Percentiles rank a stretch among this genome's conserved stretches.
phyloP scores from a whole-genome alignment of 2,888 invertebrate genomes.

The Capitulum mitella region DNA sequence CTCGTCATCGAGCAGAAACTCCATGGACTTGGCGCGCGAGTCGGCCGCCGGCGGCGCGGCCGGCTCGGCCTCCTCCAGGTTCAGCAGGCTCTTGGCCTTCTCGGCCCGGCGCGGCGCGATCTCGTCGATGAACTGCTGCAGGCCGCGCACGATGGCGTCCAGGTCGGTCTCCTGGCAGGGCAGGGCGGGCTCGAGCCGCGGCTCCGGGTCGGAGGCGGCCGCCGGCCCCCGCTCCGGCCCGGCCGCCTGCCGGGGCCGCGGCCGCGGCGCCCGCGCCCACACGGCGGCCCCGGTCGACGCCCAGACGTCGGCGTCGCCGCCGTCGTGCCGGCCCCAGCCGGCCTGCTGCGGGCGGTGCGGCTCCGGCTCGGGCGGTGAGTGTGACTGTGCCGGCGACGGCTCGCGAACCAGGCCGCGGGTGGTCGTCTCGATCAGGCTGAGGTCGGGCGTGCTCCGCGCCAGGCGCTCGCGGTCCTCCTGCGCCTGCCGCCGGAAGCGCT shows the following conservation, averaged over 20 bases:
- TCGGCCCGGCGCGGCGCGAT: constrained; percentile 28
- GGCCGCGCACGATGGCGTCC: constrained; percentile 51
- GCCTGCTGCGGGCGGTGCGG: too few species aligned
- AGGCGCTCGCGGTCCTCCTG: constrained; percentile 35
- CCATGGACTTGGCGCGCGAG: constrained; percentile 71
- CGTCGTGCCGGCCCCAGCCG: neutral
- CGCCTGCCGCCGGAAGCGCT: constrained; percentile 34
- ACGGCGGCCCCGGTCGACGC: neutral
- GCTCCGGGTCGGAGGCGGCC: too few species aligned
- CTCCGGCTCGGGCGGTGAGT: too few species aligned
- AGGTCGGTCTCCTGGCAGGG: constrained; percentile 85
- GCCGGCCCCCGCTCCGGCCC: neutral
- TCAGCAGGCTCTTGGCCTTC: constrained; percentile 34
- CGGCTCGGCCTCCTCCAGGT: constrained; percentile 33
- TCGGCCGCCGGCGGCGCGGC: constrained; percentile 28
- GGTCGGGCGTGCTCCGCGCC: constrained; percentile 43
- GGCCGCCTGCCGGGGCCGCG: neutral
- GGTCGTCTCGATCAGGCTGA: constrained; percentile 36
- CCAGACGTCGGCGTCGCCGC: neutral
- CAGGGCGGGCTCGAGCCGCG: neutral
- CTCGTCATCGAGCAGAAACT: constrained; percentile 88
- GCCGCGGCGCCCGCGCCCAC: neutral
- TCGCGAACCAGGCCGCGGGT: constrained; percentile 29
- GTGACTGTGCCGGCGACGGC: neutral
- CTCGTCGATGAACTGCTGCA: constrained; percentile 29